Conservation (phyloP, 2,888 invertebrate genomes). For the Melanotus villosus region DNA sequence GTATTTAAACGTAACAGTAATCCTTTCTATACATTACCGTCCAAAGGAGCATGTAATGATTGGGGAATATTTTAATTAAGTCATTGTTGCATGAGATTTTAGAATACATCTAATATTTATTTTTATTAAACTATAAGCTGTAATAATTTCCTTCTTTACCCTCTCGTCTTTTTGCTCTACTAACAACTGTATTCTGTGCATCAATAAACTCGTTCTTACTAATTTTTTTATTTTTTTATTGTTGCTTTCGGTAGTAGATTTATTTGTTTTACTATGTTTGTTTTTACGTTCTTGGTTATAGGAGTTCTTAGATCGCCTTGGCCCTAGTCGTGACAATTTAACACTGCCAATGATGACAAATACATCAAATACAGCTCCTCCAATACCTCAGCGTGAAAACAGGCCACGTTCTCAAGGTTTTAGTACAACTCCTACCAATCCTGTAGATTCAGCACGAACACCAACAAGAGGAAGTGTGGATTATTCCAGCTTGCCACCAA, state of each 20-base stretch:
- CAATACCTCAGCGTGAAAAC: slow-evolving; percentile 73
- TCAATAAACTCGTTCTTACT: slow-evolving; percentile 15
- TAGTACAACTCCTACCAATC: slow-evolving; percentile 63
- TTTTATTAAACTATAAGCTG: not conserved
- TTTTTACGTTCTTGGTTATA: slow-evolving; percentile 29
- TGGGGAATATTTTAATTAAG: slow-evolving; percentile 4
- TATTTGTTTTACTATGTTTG: not conserved
- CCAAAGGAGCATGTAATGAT: slow-evolving; percentile 12
- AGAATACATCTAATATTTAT: not conserved
- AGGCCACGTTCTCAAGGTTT: slow-evolving; percentile 75
- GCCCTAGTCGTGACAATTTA: slow-evolving; percentile 64
- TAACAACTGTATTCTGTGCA: slow-evolving; percentile 1
- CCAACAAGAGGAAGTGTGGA: slow-evolving; percentile 67
- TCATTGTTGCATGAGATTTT: not conserved
- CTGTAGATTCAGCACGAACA: slow-evolving; percentile 63
- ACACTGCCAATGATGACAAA: slow-evolving; percentile 64
- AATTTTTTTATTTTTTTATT: not conserved
- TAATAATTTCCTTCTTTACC: not conserved
- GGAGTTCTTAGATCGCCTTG: slow-evolving; percentile 50
- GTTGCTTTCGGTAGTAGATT: not conserved
- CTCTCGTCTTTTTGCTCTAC: not conserved
- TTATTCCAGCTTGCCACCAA: slow-evolving; percentile 68
- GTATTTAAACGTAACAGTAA: slow-evolving; percentile 63
- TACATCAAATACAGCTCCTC: slow-evolving; percentile 69
- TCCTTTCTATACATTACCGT: not conserved